phyloP scores from a whole-genome alignment of 2,888 invertebrate genomes.

The Glaucopsyche alexis region DNA sequence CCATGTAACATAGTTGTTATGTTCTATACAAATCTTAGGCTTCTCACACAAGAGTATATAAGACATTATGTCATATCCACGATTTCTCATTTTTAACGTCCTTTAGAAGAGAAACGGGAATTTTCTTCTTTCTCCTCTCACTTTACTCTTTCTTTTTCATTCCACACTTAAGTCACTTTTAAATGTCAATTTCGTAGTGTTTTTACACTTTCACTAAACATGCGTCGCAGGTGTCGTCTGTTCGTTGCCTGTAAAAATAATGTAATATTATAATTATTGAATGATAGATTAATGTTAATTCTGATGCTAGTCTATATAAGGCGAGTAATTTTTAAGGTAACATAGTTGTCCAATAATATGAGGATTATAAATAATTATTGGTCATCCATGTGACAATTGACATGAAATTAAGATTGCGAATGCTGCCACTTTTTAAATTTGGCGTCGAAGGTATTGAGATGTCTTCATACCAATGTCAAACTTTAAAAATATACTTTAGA shows the following conservation, averaged over 20 bases:
- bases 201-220: conserved; percentile 56
- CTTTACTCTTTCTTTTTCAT: background rate
- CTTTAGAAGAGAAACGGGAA: background rate
- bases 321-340: too few relatives aligned
- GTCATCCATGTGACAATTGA: too few relatives aligned
- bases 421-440: too few relatives aligned
- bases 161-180: background rate
- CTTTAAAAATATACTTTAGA: too few relatives aligned
- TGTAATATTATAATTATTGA: conserved; percentile 35
- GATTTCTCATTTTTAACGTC: background rate
- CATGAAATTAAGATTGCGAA: too few relatives aligned
- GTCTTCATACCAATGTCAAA: too few relatives aligned
- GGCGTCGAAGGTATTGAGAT: too few relatives aligned
- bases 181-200: conserved; percentile 6
- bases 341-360: too few relatives aligned
- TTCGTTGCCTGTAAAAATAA: conserved; percentile 58
- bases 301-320: too few relatives aligned
- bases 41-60: background rate
- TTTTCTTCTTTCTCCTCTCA: background rate
- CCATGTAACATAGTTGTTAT: conserved; percentile 18
- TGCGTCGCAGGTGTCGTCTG: conserved; percentile 67
- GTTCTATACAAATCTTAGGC: conserved; percentile 33
- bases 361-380: too few relatives aligned
- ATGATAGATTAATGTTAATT: too few relatives aligned
- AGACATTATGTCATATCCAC: background rate